Percentiles rank a stretch among this genome's conserved stretches.
Evolutionary conservation across 2,797 vertebrate species (phyloP).

Genomic region (Dromococcyx pavoninus): DNA sequence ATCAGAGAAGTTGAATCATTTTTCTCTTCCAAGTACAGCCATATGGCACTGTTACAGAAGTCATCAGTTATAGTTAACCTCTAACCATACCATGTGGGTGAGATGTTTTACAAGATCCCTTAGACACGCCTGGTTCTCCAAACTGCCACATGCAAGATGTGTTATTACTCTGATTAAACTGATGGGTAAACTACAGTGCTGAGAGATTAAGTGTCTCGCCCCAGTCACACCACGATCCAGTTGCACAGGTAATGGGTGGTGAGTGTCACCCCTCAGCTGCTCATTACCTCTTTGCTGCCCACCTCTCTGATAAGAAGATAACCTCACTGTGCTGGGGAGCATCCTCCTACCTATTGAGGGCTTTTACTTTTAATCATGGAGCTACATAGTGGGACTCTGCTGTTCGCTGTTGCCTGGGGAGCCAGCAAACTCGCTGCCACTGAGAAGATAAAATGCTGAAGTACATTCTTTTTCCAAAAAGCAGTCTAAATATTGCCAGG

Average conservation of each 20-base stretch:
- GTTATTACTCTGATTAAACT: neutral
- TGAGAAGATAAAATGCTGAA: neutral
- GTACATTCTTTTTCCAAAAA: neutral
- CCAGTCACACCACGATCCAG: neutral
- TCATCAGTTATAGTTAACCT: neutral
- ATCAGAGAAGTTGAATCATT: neutral
- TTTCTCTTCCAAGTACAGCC: neutral
- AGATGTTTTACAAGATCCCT: neutral
- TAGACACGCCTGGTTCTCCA: rapidly evolving
- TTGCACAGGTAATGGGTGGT: neutral
- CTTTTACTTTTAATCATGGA: neutral
- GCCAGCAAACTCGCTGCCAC: neutral
- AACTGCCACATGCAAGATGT: rapidly evolving
- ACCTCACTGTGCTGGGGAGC: neutral
- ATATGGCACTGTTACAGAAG: rapidly evolving
- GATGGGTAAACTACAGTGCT: neutral
- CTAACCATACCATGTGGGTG: neutral
- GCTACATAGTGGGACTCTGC: neutral
- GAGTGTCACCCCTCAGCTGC: neutral
- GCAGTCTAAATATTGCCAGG: neutral
- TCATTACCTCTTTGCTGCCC: neutral
- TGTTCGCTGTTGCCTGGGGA: neutral
- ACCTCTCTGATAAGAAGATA: neutral
- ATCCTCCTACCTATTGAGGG: neutral
- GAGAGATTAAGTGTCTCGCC: neutral